Evolutionary conservation across 2,888 invertebrate species (phyloP), one percentile per base, ranked within the genome.

Genomic region (Plagodis dolabraria): DNA sequence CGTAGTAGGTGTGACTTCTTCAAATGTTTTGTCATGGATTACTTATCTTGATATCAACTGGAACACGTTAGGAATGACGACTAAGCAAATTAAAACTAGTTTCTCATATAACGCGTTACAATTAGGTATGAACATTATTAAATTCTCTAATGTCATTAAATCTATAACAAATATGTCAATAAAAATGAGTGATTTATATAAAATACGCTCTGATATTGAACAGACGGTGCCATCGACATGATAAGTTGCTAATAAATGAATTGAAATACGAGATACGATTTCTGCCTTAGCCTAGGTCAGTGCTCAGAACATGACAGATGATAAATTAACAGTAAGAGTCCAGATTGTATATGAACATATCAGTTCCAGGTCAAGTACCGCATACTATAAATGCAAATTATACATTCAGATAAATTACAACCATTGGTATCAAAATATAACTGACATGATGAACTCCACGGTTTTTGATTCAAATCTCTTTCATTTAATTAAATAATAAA

Each of bases 221-320:
- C 40, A 57, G 60, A 51, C 59, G 53, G 47, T 47, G 9, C 35
- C 34, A 38, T 64, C 68, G 71, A 75, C 70, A 68, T 69, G 40
- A 40, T 68, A 54, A 57, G 60, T 42, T 56, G 63, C 60, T 70
- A 70, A 68, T 71, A 72, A 75, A 66, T 61, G 60, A 59, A 64
- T 68, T 76, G 65, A 74, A 66, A 72, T 75, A 75, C 65, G 57
- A 55, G 61, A 53, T 34, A 44, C 53, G 47, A 38, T 42, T 60
- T 55, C 60, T 64, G 67, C 63, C 65, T 75, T 79, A 67, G 44
- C 76, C 69, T 80, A 82, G 82, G 82, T 81, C 83, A 83, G 77
- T 80, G 77, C 53, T 75, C 75, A 65, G 40, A 53, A 56, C 42
- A 61, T 35, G 51, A 48, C 53, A 54, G 33, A 55, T 44, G 34